Base-by-base conservation (phyloP, 64 coral and sea anemone species). In the Montipora capricornis region DNA sequence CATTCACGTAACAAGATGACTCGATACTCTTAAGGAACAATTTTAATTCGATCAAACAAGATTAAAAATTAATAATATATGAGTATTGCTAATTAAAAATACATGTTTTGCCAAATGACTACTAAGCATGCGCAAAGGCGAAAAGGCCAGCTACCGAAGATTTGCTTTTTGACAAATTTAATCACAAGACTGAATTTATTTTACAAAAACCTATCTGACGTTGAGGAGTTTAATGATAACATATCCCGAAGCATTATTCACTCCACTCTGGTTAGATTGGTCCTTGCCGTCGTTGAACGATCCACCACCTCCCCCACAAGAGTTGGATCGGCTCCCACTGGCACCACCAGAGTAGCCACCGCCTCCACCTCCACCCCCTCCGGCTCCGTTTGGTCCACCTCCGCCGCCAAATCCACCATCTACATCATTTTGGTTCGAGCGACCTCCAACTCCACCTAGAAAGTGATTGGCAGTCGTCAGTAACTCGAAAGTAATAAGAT, bases 281-380 rank as follows among this genome's bases (percentile, higher is more conserved):
- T 98, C 96, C 61, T 91, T 76, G 24, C 96, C 96, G 17, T 20
- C 69, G 57, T 98, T 98, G 80, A 73, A 87, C 14, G 96, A 98
- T 88, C 96, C 96, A 62, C 96, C 96, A 61, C 96, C 96, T 44
- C 96, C 96, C 68, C 96, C 96, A 95, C 96, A 98, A 89, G 96
- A 98, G 29, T 92, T 98, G 16, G 96, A 98, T 15, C 96, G 96
- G 73, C 91, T 94, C 9, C 96, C 96, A 98, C 96, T 98, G 44
- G 96, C 96, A 10, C 96, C 96, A 5, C 96, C 96, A 29, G 96
- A 97, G 79, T 97, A 97, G 49, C 96, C 96, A 74, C 96, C 96
- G 0, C 96, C 96, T 46, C 96, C 96, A 8, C 96, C 96, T 60
- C 96, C 96, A 7, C 96, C 96, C 0, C 96, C 96, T 60, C 96